Percentiles rank a stretch among this genome's conserved stretches.
Evolutionary conservation across 2,888 invertebrate genomes (phyloP).

Genomic region (Dolichopus griseipennis): DNA sequence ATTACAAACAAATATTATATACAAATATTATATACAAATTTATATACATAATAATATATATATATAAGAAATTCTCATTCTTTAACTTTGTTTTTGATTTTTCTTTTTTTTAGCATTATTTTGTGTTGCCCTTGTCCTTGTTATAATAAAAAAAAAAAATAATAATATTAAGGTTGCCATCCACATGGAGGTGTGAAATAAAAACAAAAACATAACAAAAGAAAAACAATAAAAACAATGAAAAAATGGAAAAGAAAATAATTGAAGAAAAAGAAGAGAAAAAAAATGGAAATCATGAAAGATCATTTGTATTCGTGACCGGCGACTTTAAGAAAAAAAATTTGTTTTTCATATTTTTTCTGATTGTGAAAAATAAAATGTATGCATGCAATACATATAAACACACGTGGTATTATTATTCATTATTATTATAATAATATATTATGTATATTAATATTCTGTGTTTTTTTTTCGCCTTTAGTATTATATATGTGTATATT

Average conservation of each 20-base stretch:
- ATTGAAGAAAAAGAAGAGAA: not conserved
- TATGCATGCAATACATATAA: not conserved
- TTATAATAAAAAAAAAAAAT: too few species aligned
- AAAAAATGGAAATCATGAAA: not conserved
- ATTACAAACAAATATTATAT: too few species aligned
- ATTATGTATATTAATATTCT: too few species aligned
- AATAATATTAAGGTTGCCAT: not conserved
- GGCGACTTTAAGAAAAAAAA: not conserved
- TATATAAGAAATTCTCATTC: not conserved
- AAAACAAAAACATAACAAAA: not conserved
- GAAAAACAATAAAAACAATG: too few species aligned
- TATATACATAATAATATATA: not conserved
- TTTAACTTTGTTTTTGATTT: not conserved
- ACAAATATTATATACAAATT: not conserved
- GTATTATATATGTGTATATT: not conserved
- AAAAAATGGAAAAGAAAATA: too few species aligned
- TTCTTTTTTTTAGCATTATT: too few species aligned
- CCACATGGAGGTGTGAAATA: not conserved
- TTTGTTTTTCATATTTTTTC: not conserved
- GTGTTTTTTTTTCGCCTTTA: too few species aligned
- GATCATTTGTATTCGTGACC: constrained; percentile 6
- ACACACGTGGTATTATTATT: too few species aligned
- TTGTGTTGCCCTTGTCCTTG: not conserved
- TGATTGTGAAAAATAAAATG: not conserved
- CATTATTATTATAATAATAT: too few species aligned